Base-by-base conservation (phyloP, 2,797 vertebrate genomes). In the Pangasius larnaudii region DNA sequence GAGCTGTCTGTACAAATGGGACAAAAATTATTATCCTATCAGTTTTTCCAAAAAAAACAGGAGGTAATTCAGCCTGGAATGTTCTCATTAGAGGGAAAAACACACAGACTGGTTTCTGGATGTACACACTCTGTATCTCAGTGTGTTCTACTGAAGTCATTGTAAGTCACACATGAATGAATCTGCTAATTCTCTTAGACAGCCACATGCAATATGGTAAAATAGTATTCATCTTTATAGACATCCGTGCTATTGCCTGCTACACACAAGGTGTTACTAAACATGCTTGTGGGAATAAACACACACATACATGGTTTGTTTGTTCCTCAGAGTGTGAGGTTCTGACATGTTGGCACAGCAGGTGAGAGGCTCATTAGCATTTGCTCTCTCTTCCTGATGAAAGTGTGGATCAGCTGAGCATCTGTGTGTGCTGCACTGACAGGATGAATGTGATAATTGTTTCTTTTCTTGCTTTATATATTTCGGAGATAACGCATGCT, bases 361-460 rank as follows among this genome's bases (percentile, higher is more conserved):
- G 87, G 87, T 90, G 53, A 92, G 81, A 77, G 63, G 71, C 90
- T 91, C 69, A 88, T 89, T 89, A 93, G 86, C 89, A 89, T 69
- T 84, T 85, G 0, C 75, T 72, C 65, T 69, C 85, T 82, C 84
- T 89, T 63, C 78, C 51, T 53, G 86, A 89, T 91, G 87, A 92
- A 90, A 86, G 86, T 87, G 85, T 71, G 61, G 69, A 67, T 67
- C 79, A 79, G 81, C 81, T 46, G 63, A 61, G 88, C 86, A 87
- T 89, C 87, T 89, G 84, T 86, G 36, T 89, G 9, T 78, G 67
- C 10, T 46, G 33, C 89, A 81, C 91, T 85, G 77, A 88, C 92
- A 4, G 91, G 91, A 91, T 90, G 90, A 94, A 88, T 3, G 89
- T 89, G 95, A 93, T 95, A 95, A 95, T 95, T 94, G 90, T 92